These are phyloP conservation scores for Telenomus remus DNA, from an alignment of 1,140 invertebrate genomes.

Conservation along the genomic window DNA sequence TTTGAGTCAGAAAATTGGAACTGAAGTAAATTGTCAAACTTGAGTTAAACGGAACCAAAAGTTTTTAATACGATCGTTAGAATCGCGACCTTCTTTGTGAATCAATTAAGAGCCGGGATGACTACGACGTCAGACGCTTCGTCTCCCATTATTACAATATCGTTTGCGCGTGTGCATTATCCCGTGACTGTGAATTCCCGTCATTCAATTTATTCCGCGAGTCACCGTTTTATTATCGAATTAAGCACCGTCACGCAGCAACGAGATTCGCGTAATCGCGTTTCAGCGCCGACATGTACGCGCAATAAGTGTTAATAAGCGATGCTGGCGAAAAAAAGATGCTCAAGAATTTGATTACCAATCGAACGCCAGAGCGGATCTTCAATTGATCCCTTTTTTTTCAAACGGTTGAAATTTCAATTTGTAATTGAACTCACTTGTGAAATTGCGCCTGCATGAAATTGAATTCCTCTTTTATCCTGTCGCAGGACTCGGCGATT, in stretches of 20 bases:
- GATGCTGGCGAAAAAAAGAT: conserved; percentile 43
- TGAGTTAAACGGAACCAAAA: too few relatives aligned
- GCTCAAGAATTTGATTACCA: conserved; percentile 51
- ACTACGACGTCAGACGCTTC: conserved; percentile 22
- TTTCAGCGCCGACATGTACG: conserved; percentile 48
- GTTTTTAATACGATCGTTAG: conserved; percentile 2
- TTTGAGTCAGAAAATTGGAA: too few relatives aligned
- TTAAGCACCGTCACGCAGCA: conserved; percentile 52
- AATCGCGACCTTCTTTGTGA: conserved; percentile 3
- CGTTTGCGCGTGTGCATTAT: conserved; percentile 38
- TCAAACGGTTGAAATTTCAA: too few relatives aligned
- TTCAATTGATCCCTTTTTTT: too few relatives aligned
- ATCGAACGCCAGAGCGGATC: too few relatives aligned
- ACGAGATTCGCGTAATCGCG: conserved; percentile 52
- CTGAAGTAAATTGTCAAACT: too few relatives aligned
- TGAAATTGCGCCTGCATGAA: conserved; percentile 91
- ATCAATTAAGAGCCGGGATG: conserved; percentile 23
- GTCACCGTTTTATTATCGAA: conserved; percentile 57
- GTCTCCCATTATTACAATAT: conserved; percentile 25
- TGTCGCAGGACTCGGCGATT: conserved; percentile 92
- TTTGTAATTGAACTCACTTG: conserved; percentile 79
- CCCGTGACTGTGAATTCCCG: conserved; percentile 33
- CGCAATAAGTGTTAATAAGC: conserved; percentile 56
- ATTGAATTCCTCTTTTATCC: conserved; percentile 93
- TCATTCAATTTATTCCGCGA: conserved; percentile 55